Percentiles rank a stretch among this genome's conserved stretches.
Evolutionary conservation across 2,797 vertebrate genomes (phyloP).

Genomic region (Microchirus variegatus): DNA sequence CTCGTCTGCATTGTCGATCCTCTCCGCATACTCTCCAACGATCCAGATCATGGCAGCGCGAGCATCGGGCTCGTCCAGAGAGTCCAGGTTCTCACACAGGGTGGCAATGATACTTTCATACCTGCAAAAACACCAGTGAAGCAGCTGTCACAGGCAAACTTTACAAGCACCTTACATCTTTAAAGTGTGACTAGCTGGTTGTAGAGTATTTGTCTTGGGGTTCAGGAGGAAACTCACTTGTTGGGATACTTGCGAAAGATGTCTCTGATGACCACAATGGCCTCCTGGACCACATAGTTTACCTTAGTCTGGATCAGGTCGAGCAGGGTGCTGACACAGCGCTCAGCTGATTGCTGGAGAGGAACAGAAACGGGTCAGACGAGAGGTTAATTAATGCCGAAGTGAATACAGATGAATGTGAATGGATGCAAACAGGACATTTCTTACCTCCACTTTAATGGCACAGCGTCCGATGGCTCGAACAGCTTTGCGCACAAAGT

Average conservation of each 20-base stretch:
- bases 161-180: neutral
- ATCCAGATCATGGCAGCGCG: constrained; percentile 99
- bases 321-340: constrained; percentile 94
- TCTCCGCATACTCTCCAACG: constrained; percentile 96
- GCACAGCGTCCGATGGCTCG: constrained; percentile 96
- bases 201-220: no score
- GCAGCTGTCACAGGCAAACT: neutral
- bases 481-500: constrained; percentile 97
- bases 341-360: constrained; percentile 93
- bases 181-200: no score
- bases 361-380: neutral
- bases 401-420: neutral
- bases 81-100: constrained; percentile 96
- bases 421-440: neutral
- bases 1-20: constrained; percentile 98
- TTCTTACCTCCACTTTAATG: constrained; percentile 96
- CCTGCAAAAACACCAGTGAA: constrained; percentile 51
- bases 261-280: constrained; percentile 97
- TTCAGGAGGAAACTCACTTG: constrained; percentile 84
- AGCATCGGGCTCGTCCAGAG: constrained; percentile 96
- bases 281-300: constrained; percentile 98
- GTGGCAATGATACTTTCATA: constrained; percentile 99
- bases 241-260: constrained; percentile 99
- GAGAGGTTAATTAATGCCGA: neutral
- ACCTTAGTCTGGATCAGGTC: constrained; percentile 98